Percentiles rank a stretch among this genome's conserved stretches.
phyloP scores from a whole-genome alignment of 2,797 vertebrate genomes.

The Fistularia tabacaria region DNA sequence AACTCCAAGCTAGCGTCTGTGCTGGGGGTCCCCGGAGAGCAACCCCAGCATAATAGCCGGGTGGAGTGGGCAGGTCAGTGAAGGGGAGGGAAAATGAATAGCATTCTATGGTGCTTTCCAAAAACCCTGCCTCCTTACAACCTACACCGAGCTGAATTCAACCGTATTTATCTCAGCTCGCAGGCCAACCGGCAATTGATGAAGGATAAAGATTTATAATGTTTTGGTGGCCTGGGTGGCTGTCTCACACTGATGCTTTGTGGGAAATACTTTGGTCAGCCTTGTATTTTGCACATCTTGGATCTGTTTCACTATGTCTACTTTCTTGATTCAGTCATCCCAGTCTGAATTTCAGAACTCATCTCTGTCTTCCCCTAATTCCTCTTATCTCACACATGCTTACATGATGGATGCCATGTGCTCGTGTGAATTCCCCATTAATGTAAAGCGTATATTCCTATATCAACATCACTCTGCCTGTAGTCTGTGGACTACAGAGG shows the following conservation, averaged over 20 bases:
- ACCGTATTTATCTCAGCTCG: conserved; percentile 31
- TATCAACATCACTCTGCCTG: too few relatives aligned
- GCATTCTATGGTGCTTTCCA: conserved; percentile 67
- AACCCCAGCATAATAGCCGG: conserved; percentile 64
- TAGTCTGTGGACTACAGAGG: conserved; percentile 13
- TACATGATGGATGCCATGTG: not conserved
- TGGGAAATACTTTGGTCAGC: conserved; percentile 14
- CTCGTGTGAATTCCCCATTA: too few relatives aligned
- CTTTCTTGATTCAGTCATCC: conserved; percentile 23
- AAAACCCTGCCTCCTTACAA: conserved; percentile 48
- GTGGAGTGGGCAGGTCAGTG: conserved; percentile 57
- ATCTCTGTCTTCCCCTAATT: conserved; percentile 29
- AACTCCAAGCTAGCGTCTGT: conserved; percentile 59
- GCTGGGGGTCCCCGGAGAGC: conserved; percentile 65
- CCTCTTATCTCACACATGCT: conserved; percentile 30
- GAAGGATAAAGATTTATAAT: conserved; percentile 37
- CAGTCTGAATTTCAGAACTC: conserved; percentile 1
- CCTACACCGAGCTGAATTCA: conserved; percentile 45
- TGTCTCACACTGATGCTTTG: conserved; percentile 31
- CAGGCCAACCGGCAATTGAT: conserved; percentile 32
- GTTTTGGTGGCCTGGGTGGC: too few relatives aligned
- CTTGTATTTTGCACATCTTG: conserved; percentile 26
- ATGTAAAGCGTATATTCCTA: too few relatives aligned
- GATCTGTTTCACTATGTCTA: conserved; percentile 20
- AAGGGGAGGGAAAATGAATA: conserved; percentile 51